These are phyloP conservation scores for Sorex fumeus DNA, from an alignment of 2,113 vertebrate species.

Conservation along the genomic window DNA sequence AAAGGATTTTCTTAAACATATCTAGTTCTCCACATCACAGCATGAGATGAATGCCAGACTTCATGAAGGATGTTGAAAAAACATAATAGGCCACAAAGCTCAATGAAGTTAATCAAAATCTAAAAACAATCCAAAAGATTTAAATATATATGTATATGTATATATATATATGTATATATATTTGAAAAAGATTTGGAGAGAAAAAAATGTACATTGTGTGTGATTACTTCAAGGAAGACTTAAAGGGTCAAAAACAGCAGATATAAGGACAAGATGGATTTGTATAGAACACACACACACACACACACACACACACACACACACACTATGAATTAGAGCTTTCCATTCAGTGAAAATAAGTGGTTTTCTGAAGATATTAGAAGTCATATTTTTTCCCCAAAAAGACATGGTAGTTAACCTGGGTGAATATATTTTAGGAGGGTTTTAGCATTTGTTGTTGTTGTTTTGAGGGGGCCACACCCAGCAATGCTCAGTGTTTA, in stretches of 20 bases:
- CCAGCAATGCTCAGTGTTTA: no score
- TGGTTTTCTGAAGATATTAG: not conserved
- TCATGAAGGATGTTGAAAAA: not conserved
- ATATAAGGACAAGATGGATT: not conserved
- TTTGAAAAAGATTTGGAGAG: not conserved
- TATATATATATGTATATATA: not conserved
- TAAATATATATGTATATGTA: not conserved
- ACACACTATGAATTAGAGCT: not conserved
- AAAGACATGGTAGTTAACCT: not conserved
- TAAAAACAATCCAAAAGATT: not conserved
- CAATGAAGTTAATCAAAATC: not conserved
- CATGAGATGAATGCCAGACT: not conserved
- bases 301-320: no score
- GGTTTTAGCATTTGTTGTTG: no score
- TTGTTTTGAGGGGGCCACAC: no score
- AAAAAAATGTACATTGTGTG: not conserved
- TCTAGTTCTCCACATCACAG: not conserved
- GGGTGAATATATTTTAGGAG: not conserved
- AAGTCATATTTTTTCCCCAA: not conserved
- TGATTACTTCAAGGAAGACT: not conserved
- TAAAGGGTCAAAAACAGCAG: not conserved
- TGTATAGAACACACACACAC: not conserved
- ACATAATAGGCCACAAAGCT: not conserved
- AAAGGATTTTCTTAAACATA: not conserved
- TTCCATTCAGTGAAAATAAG: not conserved